Evolutionary conservation across 2,113 vertebrate genomes (phyloP), one percentile per base, ranked within the genome.

Genomic region (Ameiurus melas): DNA sequence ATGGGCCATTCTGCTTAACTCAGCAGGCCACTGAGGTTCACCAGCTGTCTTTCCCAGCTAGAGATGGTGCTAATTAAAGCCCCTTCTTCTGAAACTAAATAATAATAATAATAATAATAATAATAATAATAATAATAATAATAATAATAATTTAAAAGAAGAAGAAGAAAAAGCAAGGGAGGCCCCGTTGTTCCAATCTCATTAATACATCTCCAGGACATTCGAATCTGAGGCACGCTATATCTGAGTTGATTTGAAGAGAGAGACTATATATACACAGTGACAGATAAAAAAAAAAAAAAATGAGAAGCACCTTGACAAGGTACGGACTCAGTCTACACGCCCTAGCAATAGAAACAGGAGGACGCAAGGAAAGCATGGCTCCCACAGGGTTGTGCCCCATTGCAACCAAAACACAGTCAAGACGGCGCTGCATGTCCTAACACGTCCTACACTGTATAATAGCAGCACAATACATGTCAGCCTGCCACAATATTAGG

Each of bases 121-220:
- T 12, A 66, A n/a, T 27, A 27, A 30, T n/a, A 53, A 17, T 33
- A 81, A 64, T 62, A 27, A 27, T 33, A 14, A 47, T 51, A n/a
- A 53, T 27, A 27, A 53, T 27, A 55, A 73, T 25, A 39, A 73
- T 10, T n/a, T n/a, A 36, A 36, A 36, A 36, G 36, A 36, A 36
- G 36, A 71, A 73, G 1, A 51, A 89, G 55, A 66, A 64, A 25
- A 58, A 64, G 86, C 78, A 79, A 86, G 80, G 91, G 86, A 13
- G 80, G 83, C 88, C 89, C 82, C 71, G 77, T 86, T 91, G 87
- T 90, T 91, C 91, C 85, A 87, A 83, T 93, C 92, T 93, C 88
- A 94, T 95, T 94, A 94, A 90, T 91, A 83, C 85, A 43, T 85
- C 83, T 84, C 62, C 53, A 71, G 60, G 30, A 88, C 87, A 22